phyloP scores from a whole-genome alignment of 2,888 invertebrate species.

The Luperina nickerlii region DNA sequence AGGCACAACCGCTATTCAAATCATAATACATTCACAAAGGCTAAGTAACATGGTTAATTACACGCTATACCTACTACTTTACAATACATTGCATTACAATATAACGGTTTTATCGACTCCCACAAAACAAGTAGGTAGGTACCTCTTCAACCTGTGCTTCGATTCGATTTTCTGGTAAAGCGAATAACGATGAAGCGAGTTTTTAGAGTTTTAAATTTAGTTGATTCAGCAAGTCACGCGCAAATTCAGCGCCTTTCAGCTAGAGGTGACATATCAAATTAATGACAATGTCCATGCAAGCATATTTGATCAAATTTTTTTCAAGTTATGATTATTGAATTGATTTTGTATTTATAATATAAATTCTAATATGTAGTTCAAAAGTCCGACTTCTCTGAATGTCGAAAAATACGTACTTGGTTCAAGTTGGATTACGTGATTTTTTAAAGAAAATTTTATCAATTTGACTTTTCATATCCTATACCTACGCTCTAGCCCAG shows the following conservation, averaged over 20 bases:
- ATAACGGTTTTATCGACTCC: conserved; percentile 12
- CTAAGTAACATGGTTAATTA: conserved; percentile 49
- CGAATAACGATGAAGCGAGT: neutral
- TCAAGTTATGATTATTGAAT: neutral
- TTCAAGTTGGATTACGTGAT: neutral
- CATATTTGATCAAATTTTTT: neutral
- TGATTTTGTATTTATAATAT: neutral
- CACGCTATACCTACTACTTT: conserved; percentile 28
- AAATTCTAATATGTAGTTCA: neutral
- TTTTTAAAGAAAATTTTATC: neutral
- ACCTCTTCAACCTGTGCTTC: neutral
- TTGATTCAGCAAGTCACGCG: conserved; percentile 12
- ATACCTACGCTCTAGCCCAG: neutral
- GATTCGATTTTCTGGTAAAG: neutral
- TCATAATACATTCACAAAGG: conserved; percentile 61
- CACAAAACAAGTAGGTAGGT: neutral
- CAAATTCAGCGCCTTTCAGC: conserved; percentile 6
- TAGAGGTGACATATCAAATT: neutral
- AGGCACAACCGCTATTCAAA: conserved; percentile 55
- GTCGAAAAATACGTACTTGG: neutral
- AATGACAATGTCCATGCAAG: neutral
- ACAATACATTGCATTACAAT: conserved; percentile 36
- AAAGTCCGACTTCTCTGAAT: neutral
- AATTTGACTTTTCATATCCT: neutral
- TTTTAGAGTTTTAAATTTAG: neutral